phyloP scores from a whole-genome alignment of 23 tunicate species.

The Diplosoma virens region DNA sequence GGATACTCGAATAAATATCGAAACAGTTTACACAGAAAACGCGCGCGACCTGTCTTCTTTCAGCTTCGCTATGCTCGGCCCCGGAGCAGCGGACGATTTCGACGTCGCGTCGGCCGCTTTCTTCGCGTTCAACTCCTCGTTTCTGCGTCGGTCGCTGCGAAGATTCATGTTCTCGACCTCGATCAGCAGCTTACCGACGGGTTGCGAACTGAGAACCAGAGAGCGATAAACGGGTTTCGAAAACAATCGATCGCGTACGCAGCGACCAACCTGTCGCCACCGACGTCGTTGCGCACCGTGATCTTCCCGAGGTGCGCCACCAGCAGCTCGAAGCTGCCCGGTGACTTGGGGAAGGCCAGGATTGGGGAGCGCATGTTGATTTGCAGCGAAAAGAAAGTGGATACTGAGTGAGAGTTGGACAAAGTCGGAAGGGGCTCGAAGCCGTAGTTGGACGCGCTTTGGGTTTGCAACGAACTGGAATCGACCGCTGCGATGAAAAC shows the following conservation, averaged over 20 bases:
- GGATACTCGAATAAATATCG: not conserved
- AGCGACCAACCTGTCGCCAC: not conserved
- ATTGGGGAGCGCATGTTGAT: slow-evolving; percentile 68
- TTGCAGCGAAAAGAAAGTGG: slow-evolving; percentile 25
- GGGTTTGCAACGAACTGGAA: too few species aligned
- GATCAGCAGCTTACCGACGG: slow-evolving; percentile 51
- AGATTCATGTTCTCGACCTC: slow-evolving; percentile 75
- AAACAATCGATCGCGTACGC: too few species aligned
- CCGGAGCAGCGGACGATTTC: not conserved
- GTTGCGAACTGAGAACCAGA: slow-evolving; percentile 3
- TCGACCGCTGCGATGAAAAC: too few species aligned
- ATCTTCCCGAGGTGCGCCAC: slow-evolving; percentile 86
- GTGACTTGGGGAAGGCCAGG: slow-evolving; percentile 74
- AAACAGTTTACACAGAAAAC: not conserved
- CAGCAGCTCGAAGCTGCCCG: slow-evolving; percentile 83
- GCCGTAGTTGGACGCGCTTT: too few species aligned
- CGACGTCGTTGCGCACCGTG: slow-evolving; percentile 60
- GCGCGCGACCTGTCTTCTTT: slow-evolving; percentile 38
- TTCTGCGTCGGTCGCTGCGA: slow-evolving; percentile 59
- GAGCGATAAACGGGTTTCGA: not conserved
- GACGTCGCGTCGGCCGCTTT: not conserved
- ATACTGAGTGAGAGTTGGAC: too few species aligned
- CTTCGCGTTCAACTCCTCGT: slow-evolving; percentile 46
- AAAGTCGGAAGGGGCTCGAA: too few species aligned
- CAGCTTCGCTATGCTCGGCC: slow-evolving; percentile 49